Conservation (phyloP, 2,888 invertebrate species). For the Icerya purchasi region DNA sequence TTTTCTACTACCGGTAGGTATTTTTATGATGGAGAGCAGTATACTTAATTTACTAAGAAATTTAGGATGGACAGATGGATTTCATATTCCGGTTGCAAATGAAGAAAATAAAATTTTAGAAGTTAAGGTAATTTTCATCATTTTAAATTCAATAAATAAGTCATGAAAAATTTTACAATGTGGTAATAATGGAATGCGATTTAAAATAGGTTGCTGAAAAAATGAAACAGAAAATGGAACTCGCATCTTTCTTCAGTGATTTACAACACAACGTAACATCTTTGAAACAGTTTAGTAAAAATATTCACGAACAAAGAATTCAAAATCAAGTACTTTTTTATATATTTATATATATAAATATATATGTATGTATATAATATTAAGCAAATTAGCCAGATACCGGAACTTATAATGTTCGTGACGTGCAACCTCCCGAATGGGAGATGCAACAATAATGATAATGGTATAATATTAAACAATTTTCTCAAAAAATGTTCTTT, state of each 20-base stretch:
- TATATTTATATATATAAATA: too few species aligned
- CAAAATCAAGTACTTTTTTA: background rate
- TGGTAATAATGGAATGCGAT: too few species aligned
- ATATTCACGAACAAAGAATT: background rate
- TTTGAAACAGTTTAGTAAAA: background rate
- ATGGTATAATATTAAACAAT: too few species aligned
- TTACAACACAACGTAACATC: background rate
- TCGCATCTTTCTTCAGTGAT: background rate
- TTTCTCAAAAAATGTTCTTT: too few species aligned
- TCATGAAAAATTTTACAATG: too few species aligned
- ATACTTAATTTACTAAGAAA: constrained; percentile 23
- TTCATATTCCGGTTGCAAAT: constrained; percentile 58
- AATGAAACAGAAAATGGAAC: background rate
- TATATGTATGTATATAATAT: too few species aligned
- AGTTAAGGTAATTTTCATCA: constrained; percentile 33
- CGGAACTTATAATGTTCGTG: too few species aligned
- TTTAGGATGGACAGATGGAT: constrained; percentile 54
- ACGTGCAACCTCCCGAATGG: too few species aligned
- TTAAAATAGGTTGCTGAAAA: background rate
- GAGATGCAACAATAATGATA: too few species aligned
- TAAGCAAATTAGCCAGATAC: too few species aligned
- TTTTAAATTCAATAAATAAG: too few species aligned
- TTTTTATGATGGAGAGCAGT: background rate
- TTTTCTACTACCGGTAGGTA: too few species aligned
- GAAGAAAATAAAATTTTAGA: constrained; percentile 40